Base-by-base conservation (phyloP, 2,797 vertebrate genomes). In the Pagetopsis macropterus region DNA sequence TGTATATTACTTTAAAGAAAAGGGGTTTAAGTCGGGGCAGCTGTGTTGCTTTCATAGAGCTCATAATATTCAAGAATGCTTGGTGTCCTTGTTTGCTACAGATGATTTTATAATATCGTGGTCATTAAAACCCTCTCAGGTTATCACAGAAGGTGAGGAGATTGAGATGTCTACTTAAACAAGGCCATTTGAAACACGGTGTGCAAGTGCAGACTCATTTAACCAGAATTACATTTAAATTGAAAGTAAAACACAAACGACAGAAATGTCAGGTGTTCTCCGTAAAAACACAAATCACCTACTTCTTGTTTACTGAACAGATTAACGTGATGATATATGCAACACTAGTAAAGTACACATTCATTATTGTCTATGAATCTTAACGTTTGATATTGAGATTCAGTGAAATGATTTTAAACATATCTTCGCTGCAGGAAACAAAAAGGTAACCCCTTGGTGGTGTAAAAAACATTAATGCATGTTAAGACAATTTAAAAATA, bases 11-110 rank as follows among this genome's bases (percentile, higher is more conserved):
- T 51, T 67, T 54, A 54, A 71, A 66, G 51, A 59, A 51, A 54
- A 57, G 37, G 4, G 49, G 14, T 49, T 19, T 33, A 0, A 49
- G 43, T 70, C 15, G 0, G 43, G 15, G 40, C 78, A 85, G 71
- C 82, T 84, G 83, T 13, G 69, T 10, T 58, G 56, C 27, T 65
- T 83, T 78, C 71, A 72, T 71, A 9, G 63, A 44, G 57, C 58
- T 55, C 48, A 41, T 58, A 77, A 76, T 70, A 60, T 56, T 79
- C 12, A 4, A 59, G 8, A 46, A 73, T n/a, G 46, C 57, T 65
- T 44, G 45, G 33, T 40, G 15, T 44, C 9, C 27, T 23, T 61
- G 5, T 23, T 17, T 44, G 15, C 23, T 19, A 21, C 27, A 46
- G 43, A 61, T 52, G 41, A 56, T 46, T 54, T 58, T 65, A 15